These are phyloP conservation scores for Pocillopora meandrina DNA, from an alignment of 92 coral and sea anemone species.

Conservation along the genomic window DNA sequence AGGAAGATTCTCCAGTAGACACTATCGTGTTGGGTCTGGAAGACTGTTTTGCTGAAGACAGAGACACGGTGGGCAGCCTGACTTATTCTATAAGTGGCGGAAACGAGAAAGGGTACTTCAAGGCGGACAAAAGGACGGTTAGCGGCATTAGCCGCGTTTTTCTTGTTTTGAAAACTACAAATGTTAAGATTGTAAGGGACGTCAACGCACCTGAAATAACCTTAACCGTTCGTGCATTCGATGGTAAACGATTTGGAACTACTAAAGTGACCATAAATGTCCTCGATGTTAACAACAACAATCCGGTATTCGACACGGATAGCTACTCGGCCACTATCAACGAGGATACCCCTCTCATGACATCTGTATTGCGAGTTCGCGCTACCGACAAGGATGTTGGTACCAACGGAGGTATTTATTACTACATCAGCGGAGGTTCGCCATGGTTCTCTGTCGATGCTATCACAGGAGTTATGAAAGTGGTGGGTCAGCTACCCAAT, in stretches of 20 bases:
- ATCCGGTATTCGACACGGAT: slow-evolving; percentile 49
- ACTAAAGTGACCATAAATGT: slow-evolving; percentile 56
- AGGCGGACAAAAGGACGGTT: slow-evolving; percentile 23
- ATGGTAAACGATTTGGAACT: slow-evolving; percentile 52
- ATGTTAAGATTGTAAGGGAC: slow-evolving; percentile 43
- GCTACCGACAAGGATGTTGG: slow-evolving; percentile 79
- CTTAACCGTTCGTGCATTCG: slow-evolving; percentile 67
- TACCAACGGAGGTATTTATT: slow-evolving; percentile 74
- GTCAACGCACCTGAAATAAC: slow-evolving; percentile 54
- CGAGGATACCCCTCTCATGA: slow-evolving; percentile 59
- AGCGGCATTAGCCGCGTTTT: slow-evolving; percentile 45
- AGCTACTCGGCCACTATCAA: slow-evolving; percentile 49
- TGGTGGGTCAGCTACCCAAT: slow-evolving; percentile 58
- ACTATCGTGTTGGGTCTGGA: slow-evolving; percentile 70
- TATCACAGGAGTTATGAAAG: slow-evolving; percentile 70
- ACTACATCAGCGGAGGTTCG: slow-evolving; percentile 39
- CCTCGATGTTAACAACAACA: slow-evolving; percentile 64
- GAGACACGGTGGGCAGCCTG: slow-evolving; percentile 54
- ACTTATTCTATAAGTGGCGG: slow-evolving; percentile 72
- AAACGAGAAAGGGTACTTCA: slow-evolving; percentile 70
- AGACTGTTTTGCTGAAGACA: slow-evolving; percentile 77
- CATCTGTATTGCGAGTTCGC: slow-evolving; percentile 62
- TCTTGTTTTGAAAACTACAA: slow-evolving; percentile 68
- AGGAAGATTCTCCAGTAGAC: slow-evolving; percentile 53
- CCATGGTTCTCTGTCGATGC: slow-evolving; percentile 75